Base-by-base conservation (phyloP, 30 jellyfish, hydroid and myxozoan species). In the Catostylus mosaicus region DNA sequence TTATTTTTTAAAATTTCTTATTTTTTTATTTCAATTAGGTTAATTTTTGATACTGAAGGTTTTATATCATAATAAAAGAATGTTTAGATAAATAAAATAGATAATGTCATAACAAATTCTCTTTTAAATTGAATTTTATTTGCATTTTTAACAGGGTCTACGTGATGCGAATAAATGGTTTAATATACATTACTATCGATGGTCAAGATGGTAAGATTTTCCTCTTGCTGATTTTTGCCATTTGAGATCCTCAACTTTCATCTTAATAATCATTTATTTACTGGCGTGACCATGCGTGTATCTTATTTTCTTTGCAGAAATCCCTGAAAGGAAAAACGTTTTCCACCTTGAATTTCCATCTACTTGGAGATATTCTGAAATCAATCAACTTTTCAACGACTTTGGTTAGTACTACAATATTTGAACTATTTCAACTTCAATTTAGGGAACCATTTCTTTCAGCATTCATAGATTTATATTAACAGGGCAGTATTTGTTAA, bases 291-390 rank as follows among this genome's bases (percentile, higher is more conserved):
- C 51, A 11, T 8, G 26, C 11, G 1, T 67, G 29, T 24, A 2
- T 29, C 24, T 67, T 38, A 67, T 2, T 45, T 52, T 48, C 30
- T 1, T 29, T 1, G 30, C 73, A 80, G 90, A 38, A 19, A 54
- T 66, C 26, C 91, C 91, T 1, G 91, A 81, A 30, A 81, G 91
- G 37, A 81, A 38, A 23, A 69, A 81, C 73, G 91, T 81, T n/a
- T 81, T 81, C 38, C 91, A 81, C 60, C 24, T 81, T 52, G 36
- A 20, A 29, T 67, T 46, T 30, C 91, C 91, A 19, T 31, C 84
- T 19, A 68, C 46, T 27, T 81, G 91, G 91, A 67, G 67, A 54
- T 81, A 67, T 73, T 36, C 65, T 30, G 91, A 81, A 7, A 67
- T 81, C 50, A 81, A 67, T 69, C 22, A 32, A 0, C 51, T 67